Evolutionary conservation across 2,888 invertebrate species (phyloP).

Genomic region (Erebia aethiops): DNA sequence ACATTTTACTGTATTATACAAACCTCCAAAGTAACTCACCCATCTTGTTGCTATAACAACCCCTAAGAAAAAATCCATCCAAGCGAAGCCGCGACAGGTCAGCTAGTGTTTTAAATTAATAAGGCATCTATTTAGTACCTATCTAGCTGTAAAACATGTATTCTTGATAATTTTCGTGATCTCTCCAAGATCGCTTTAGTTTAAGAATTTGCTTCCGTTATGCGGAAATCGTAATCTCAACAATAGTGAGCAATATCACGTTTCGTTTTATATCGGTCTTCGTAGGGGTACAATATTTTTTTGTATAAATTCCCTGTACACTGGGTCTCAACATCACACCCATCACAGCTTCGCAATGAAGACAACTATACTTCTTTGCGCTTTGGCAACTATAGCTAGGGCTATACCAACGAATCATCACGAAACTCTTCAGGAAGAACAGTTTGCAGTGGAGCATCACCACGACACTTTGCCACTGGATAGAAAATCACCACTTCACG

Average conservation of each 20-base stretch:
- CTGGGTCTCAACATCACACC: slow-evolving; percentile 56
- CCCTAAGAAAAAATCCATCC: too few species aligned
- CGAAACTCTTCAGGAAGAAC: slow-evolving; percentile 46
- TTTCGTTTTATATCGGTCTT: slow-evolving; percentile 50
- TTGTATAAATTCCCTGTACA: slow-evolving; percentile 64
- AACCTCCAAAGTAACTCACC: too few species aligned
- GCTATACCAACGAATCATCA: slow-evolving; percentile 61
- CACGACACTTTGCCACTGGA: slow-evolving; percentile 51
- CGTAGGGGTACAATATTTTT: slow-evolving; percentile 44
- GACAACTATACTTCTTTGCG: slow-evolving; percentile 65
- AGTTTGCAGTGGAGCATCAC: slow-evolving; percentile 39
- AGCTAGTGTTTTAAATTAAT: too few species aligned
- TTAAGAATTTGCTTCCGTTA: slow-evolving; percentile 29
- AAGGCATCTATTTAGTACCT: too few species aligned
- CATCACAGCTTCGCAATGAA: slow-evolving; percentile 63
- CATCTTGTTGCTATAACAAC: too few species aligned
- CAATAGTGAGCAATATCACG: slow-evolving; percentile 57
- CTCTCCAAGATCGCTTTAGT: slow-evolving; percentile 6
- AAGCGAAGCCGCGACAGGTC: too few species aligned
- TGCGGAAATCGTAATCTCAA: slow-evolving; percentile 55
- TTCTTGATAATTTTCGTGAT: slow-evolving; percentile 12
- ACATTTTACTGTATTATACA: too few species aligned
- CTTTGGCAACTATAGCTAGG: slow-evolving; percentile 57
- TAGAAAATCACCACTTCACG: slow-evolving; percentile 55
- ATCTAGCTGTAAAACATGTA: neutral